Evolutionary conservation across 2,797 vertebrate species (phyloP).

Genomic region (Anas bernieri): DNA sequence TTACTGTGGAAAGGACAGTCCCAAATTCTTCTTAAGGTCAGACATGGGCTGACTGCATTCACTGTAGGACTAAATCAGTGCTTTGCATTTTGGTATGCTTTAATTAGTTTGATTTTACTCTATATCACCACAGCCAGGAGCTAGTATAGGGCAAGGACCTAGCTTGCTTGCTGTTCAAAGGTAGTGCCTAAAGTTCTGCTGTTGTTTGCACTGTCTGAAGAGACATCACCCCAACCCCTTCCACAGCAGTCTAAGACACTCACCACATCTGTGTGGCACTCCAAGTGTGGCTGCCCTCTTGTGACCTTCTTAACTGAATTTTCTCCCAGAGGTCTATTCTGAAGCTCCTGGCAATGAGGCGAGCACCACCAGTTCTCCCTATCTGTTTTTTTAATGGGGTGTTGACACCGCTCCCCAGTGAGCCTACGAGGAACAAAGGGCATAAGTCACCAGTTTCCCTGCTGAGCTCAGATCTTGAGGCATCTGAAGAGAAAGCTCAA

Average conservation of each 20-base stretch:
- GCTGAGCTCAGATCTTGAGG: neutral
- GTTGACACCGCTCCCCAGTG: neutral
- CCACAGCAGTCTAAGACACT: neutral
- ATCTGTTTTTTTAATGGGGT: neutral
- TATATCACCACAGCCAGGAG: neutral
- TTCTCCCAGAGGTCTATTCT: neutral
- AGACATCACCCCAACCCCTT: neutral
- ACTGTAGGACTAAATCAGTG: neutral
- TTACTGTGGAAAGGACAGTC: neutral
- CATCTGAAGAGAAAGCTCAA: neutral
- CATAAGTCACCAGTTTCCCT: constrained; percentile 37
- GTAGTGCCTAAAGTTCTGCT: neutral
- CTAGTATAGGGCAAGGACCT: neutral
- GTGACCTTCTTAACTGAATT: neutral
- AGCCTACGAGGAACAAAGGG: neutral
- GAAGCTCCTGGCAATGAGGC: neutral
- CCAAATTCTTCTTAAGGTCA: neutral
- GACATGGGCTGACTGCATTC: neutral
- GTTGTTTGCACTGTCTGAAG: neutral
- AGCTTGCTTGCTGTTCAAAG: neutral
- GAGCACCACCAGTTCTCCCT: neutral
- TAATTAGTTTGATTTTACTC: neutral
- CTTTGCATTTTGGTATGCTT: neutral
- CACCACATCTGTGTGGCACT: too few species aligned
- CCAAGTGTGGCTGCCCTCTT: neutral